phyloP scores from a whole-genome alignment of 1,140 invertebrate species.

The Scaptomyza hsui region DNA sequence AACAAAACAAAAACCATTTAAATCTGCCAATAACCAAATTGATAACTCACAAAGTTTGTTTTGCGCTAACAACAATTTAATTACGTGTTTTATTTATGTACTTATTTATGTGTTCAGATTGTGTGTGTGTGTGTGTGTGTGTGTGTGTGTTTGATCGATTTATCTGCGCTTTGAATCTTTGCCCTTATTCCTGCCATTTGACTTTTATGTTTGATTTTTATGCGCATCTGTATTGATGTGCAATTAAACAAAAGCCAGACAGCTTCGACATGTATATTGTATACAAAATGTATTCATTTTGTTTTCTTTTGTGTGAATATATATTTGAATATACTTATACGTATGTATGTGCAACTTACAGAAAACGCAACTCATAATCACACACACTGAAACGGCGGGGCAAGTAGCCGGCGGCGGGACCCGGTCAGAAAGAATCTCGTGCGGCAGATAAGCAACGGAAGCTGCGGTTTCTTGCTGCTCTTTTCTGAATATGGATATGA shows the following conservation, averaged over 20 bases:
- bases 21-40: slow-evolving; percentile 22
- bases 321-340: slow-evolving; percentile 26
- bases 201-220: slow-evolving; percentile 68
- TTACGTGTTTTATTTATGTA: slow-evolving; percentile 34
- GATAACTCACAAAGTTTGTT: slow-evolving; percentile 12
- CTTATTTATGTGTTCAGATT: not conserved
- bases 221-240: slow-evolving; percentile 58
- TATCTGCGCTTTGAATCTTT: slow-evolving; percentile 41
- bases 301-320: slow-evolving; percentile 1
- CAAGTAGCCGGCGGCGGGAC: not conserved
- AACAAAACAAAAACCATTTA: slow-evolving; percentile 5
- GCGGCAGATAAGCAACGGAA: slow-evolving; percentile 64
- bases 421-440: slow-evolving; percentile 41
- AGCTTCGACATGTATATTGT: slow-evolving; percentile 19
- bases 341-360: slow-evolving; percentile 61
- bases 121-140: not conserved
- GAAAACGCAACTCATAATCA: slow-evolving; percentile 34
- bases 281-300: slow-evolving; percentile 32
- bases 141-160: slow-evolving; percentile 28
- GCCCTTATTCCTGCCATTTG: slow-evolving; percentile 44
- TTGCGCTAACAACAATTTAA: slow-evolving; percentile 24
- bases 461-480: slow-evolving; percentile 32
- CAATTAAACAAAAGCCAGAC: slow-evolving; percentile 50
- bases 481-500: slow-evolving; percentile 9
- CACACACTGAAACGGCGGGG: slow-evolving; percentile 10